Evolutionary conservation across 2,113 vertebrate genomes (phyloP).

Genomic region (Myodes glareolus): DNA sequence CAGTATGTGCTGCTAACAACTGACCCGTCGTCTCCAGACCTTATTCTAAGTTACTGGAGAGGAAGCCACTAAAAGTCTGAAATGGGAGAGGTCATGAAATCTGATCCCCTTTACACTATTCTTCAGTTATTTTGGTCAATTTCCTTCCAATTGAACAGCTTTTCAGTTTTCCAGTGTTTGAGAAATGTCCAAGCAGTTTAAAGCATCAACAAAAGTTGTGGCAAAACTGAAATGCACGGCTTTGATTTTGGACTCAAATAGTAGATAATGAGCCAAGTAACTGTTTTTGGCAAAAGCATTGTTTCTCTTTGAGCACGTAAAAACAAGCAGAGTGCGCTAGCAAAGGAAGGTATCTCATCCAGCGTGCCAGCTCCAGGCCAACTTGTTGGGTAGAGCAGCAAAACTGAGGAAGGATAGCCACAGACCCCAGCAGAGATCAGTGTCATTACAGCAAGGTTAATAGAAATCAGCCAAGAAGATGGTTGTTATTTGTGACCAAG

Average conservation of each 20-base stretch:
- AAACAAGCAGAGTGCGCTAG: neutral
- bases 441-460: neutral
- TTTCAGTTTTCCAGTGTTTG: neutral
- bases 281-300: conserved; percentile 27
- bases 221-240: neutral
- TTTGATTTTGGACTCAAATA: conserved; percentile 17
- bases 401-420: neutral
- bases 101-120: neutral
- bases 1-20: neutral
- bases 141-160: neutral
- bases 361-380: neutral
- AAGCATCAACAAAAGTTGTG: neutral
- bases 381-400: neutral
- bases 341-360: conserved; percentile 41
- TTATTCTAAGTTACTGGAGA: neutral
- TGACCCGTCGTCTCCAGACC: neutral
- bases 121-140: neutral
- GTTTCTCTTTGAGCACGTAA: neutral
- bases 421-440: neutral
- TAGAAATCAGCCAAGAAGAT: conserved; percentile 24
- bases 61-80: conserved; percentile 5
- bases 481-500: neutral
- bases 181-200: neutral
- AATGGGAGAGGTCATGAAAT: neutral
- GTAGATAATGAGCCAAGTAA: conserved; percentile 9